Evolutionary conservation across 2,888 invertebrate species (phyloP).

Genomic region (Eilema griseolum): DNA sequence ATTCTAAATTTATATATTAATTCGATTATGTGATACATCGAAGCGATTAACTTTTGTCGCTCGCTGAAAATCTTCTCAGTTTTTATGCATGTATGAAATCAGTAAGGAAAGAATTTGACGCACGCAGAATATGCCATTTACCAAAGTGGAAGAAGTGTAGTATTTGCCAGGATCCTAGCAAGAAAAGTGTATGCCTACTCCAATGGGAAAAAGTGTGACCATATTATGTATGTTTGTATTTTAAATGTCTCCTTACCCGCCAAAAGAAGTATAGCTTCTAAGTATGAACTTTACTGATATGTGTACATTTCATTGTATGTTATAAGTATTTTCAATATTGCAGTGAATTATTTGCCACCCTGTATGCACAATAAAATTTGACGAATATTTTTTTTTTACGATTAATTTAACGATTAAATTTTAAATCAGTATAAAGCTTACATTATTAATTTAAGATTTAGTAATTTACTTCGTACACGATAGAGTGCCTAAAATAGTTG

Average conservation of each 20-base stretch:
- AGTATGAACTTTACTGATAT: background rate
- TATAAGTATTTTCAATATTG: background rate
- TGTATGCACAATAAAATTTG: background rate
- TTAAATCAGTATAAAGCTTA: background rate
- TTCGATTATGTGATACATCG: no score
- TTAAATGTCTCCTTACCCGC: background rate
- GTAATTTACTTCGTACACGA: background rate
- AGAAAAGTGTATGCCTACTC: background rate
- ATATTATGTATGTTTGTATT: background rate
- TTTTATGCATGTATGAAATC: no score
- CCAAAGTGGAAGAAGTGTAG: background rate
- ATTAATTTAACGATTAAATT: no score
- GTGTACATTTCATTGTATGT: background rate
- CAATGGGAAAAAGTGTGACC: background rate
- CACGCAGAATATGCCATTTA: background rate
- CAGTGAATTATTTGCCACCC: background rate
- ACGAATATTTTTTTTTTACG: background rate
- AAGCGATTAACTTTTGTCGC: no score
- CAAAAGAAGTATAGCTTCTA: background rate
- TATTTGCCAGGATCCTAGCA: no score
- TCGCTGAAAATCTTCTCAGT: no score
- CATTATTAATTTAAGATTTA: background rate
- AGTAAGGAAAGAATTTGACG: no score
- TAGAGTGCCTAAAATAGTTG: background rate
- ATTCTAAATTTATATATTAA: no score